Conservation (phyloP, 2,113 vertebrate genomes). For the Motacilla alba region DNA sequence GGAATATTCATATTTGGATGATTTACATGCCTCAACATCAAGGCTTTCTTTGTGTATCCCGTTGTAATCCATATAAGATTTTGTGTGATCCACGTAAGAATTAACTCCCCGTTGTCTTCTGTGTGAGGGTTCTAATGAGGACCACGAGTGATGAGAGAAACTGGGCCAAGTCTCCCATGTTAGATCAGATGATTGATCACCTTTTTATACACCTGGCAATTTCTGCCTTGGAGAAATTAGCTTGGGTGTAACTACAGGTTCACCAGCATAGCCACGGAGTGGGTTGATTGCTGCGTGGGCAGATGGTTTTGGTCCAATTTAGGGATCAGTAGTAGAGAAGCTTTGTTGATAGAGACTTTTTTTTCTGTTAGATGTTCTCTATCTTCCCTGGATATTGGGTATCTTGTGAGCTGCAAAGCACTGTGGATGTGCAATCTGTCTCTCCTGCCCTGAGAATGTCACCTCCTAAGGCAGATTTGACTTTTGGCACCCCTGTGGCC, state of each 20-base stretch:
- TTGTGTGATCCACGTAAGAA: neutral
- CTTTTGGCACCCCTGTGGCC: neutral
- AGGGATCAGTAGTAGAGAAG: neutral
- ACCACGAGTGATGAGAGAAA: neutral
- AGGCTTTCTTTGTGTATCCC: neutral
- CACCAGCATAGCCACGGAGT: neutral
- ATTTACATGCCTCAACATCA: neutral
- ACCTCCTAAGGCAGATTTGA: neutral
- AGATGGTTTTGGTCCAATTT: neutral
- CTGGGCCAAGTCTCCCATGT: neutral
- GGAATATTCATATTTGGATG: neutral
- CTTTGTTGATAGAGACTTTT: neutral
- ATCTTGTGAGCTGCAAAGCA: neutral
- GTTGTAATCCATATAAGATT: neutral
- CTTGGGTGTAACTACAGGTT: slow-evolving; percentile 48
- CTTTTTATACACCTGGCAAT: neutral
- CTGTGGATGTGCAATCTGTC: neutral
- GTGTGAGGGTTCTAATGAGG: neutral
- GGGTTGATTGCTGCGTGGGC: neutral
- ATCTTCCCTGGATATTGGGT: neutral
- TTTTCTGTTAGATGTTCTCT: neutral
- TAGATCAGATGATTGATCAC: neutral
- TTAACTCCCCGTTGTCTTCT: neutral
- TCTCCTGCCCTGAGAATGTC: neutral
- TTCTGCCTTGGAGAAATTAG: neutral